Evolutionary conservation across 1,140 invertebrate species (phyloP).

Genomic region (Seison nebaliae): DNA sequence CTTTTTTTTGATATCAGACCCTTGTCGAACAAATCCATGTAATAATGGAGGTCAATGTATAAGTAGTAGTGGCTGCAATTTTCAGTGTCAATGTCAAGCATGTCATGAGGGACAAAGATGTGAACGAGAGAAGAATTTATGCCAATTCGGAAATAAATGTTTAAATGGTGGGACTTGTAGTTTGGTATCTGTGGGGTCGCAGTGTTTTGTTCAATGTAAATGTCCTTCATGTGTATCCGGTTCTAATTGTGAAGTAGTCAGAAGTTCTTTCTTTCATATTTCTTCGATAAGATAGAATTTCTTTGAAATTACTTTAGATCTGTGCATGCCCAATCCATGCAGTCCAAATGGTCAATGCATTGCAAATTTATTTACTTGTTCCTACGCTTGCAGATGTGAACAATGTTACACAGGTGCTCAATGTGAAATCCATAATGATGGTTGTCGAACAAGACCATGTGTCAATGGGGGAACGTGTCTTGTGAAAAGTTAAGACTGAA

Average conservation of each 20-base stretch:
- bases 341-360: constrained; percentile 8
- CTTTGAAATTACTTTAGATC: constrained; percentile 7
- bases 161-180: constrained; percentile 64
- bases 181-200: constrained; percentile 17
- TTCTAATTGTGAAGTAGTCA: constrained; percentile 42
- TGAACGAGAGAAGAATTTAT: constrained; percentile 14
- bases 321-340: constrained; percentile 9
- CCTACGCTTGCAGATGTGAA: constrained; percentile 5
- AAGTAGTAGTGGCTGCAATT: constrained; percentile 14
- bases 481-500: no score
- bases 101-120: constrained; percentile 10
- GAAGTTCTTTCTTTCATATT: constrained; percentile 34
- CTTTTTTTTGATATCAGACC: constrained; percentile 36
- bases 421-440: constrained; percentile 10
- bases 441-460: constrained; percentile 6
- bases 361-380: constrained; percentile 30
- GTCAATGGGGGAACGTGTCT: constrained; percentile 6
- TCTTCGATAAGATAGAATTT: constrained; percentile 34
- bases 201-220: constrained; percentile 17
- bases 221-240: constrained; percentile 80
- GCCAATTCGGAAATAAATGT: constrained; percentile 32
- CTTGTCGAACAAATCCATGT: constrained; percentile 46
- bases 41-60: constrained; percentile 6
- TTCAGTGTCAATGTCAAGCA: constrained; percentile 6
- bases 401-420: constrained; percentile 10